Percentiles rank a stretch among this genome's conserved stretches.
Evolutionary conservation across 2,113 vertebrate genomes (phyloP).

Genomic region (Edolisoma coerulescens): DNA sequence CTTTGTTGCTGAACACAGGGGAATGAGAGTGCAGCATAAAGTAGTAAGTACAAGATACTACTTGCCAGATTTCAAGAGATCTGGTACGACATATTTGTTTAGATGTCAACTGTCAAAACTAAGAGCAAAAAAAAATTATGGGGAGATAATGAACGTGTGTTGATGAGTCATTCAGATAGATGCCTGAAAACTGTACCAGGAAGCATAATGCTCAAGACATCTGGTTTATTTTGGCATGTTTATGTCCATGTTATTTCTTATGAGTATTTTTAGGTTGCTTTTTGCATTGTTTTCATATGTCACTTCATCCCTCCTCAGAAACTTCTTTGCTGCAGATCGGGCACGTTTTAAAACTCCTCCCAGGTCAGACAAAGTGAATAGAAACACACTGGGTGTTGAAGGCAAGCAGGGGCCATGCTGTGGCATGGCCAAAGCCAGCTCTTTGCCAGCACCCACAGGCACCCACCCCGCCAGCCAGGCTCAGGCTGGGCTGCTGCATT

Average conservation of each 20-base stretch:
- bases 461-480: neutral
- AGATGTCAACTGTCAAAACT: slow-evolving; percentile 9
- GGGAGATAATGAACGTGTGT: neutral
- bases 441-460: neutral
- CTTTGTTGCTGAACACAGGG: neutral
- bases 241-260: neutral
- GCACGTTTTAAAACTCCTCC: slow-evolving; percentile 45
- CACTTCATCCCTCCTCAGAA: neutral
- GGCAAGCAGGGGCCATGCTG: neutral
- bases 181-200: slow-evolving; percentile 1
- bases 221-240: slow-evolving; percentile 25
- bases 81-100: neutral
- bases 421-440: neutral
- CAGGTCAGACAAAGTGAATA: neutral
- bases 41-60: neutral
- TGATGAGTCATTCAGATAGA: neutral
- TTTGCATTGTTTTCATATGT: neutral
- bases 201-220: neutral
- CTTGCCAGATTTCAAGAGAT: slow-evolving; percentile 13
- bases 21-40: neutral
- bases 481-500: neutral
- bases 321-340: neutral
- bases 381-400: slow-evolving; percentile 29
- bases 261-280: neutral
- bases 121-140: neutral